Percentiles rank a stretch among this genome's conserved stretches.
phyloP scores from a whole-genome alignment of 2,888 invertebrate species.

The Spilosoma lubricipeda region DNA sequence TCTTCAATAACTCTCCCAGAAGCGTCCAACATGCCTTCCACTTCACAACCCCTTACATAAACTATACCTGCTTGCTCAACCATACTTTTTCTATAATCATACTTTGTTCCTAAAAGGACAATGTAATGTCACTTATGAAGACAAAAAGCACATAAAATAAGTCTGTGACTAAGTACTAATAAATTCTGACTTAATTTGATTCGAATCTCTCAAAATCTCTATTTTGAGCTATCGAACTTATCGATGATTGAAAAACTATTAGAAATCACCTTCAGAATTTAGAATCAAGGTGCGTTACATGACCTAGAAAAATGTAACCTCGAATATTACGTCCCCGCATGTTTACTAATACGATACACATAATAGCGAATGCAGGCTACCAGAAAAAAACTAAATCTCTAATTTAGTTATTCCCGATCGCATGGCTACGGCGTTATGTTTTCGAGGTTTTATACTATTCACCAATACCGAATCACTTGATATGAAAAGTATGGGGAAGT shows the following conservation, averaged over 20 bases:
- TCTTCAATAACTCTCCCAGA: constrained; percentile 99
- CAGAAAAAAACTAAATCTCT: no score
- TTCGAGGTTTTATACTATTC: no score
- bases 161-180: not conserved
- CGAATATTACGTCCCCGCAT: no score
- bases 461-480: no score
- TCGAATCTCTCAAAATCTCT: not conserved
- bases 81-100: constrained; percentile 93
- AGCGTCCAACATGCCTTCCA: constrained; percentile 98
- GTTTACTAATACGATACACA: no score
- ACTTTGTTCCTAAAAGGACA: constrained; percentile 88
- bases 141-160: not conserved
- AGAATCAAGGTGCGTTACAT: no score
- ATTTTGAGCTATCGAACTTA: not conserved
- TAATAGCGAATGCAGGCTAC: no score
- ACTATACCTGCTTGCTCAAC: constrained; percentile 96
- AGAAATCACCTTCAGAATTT: not conserved
- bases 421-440: no score
- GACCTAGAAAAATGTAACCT: no score
- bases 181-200: not conserved
- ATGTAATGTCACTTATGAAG: not conserved
- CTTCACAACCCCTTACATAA: constrained; percentile 98
- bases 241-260: not conserved
- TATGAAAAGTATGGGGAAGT: no score
- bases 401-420: no score